phyloP scores from a whole-genome alignment of 2,888 invertebrate genomes.

The Patella pellucida region DNA sequence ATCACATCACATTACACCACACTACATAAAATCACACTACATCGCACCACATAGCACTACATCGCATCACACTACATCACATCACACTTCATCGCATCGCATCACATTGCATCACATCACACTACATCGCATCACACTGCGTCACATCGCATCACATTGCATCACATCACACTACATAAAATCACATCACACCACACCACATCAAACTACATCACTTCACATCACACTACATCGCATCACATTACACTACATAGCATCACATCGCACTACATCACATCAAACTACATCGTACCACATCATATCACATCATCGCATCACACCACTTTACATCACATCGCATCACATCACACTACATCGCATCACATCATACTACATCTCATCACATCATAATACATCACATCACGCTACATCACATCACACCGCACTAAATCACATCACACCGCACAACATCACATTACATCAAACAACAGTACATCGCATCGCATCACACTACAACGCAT shows the following conservation, averaged over 20 bases:
- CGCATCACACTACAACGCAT: not conserved
- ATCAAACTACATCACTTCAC: conserved; percentile 6
- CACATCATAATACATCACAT: conserved; percentile 8
- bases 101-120: conserved; percentile 9
- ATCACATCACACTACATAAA: not conserved
- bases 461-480: not conserved
- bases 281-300: too few relatives aligned
- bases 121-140: not conserved
- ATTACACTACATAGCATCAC: conserved; percentile 7
- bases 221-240: not conserved
- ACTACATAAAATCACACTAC: too few relatives aligned
- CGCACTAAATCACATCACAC: conserved; percentile 12
- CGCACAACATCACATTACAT: conserved; percentile 6
- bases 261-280: not conserved
- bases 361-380: not conserved
- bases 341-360: conserved; percentile 14
- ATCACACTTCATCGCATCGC: conserved; percentile 10
- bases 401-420: not conserved
- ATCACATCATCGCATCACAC: too few relatives aligned
- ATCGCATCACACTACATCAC: conserved; percentile 12
- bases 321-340: too few relatives aligned
- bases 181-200: not conserved
- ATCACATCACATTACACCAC: too few relatives aligned
- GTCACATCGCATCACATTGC: not conserved
- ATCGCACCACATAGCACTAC: too few relatives aligned